Evolutionary conservation across 2,113 vertebrate genomes (phyloP).

Genomic region (Syngnathus scovelli): DNA sequence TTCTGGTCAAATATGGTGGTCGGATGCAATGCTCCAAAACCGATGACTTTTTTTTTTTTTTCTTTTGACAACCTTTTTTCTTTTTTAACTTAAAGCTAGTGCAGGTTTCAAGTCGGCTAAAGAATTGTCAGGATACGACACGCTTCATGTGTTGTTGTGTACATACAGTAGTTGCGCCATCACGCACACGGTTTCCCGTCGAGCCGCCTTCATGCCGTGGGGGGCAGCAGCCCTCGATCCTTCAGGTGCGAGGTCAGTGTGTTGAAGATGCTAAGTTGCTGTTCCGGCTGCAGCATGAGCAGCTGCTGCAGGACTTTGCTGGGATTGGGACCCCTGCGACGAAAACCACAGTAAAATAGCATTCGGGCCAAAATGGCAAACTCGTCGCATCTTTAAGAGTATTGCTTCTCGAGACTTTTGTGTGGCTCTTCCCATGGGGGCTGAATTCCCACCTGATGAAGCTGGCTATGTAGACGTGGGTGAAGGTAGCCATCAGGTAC

Average conservation of each 20-base stretch:
- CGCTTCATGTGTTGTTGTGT: neutral
- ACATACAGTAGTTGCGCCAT: conserved; percentile 17
- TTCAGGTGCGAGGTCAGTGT: conserved; percentile 79
- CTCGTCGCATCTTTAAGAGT: neutral
- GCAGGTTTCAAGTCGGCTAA: conserved; percentile 20
- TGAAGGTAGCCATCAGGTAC: conserved; percentile 97
- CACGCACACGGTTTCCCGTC: conserved; percentile 8
- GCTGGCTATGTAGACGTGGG: conserved; percentile 96
- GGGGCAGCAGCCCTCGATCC: conserved; percentile 82
- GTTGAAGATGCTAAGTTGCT: conserved; percentile 88
- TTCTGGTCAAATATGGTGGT: neutral
- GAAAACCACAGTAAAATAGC: neutral
- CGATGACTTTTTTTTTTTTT: neutral
- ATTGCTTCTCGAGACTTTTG: neutral
- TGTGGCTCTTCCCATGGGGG: neutral
- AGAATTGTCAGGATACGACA: conserved; percentile 7
- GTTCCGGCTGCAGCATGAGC: conserved; percentile 85
- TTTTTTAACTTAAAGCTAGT: neutral
- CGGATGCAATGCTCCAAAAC: neutral
- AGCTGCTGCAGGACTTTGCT: conserved; percentile 92
- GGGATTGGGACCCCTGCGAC: conserved; percentile 87
- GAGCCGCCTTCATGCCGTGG: conserved; percentile 34
- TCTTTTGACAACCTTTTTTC: neutral
- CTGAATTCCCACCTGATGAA: conserved; percentile 83
- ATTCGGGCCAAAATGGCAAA: neutral